Conservation (phyloP, 2,113 vertebrate species). For the Isurus oxyrinchus region DNA sequence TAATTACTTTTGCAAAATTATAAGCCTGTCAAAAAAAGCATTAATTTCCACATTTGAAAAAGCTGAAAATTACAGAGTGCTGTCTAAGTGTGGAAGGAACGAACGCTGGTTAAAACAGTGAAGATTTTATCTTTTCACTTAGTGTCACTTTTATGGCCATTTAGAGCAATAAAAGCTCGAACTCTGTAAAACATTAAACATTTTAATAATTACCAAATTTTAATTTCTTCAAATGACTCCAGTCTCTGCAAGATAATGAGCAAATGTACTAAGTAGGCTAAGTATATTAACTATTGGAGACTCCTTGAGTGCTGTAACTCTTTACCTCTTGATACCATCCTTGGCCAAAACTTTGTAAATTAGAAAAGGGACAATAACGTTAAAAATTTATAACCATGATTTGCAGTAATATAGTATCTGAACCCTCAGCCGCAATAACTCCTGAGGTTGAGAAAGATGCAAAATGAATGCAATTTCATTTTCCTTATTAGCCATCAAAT, state of each 20-base stretch:
- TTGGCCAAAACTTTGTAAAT: not conserved
- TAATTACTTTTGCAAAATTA: constrained; percentile 17
- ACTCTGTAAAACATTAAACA: constrained; percentile 4
- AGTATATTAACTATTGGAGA: not conserved
- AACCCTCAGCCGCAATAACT: no score
- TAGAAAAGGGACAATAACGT: not conserved
- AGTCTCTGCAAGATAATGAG: constrained; percentile 1
- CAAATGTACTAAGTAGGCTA: not conserved
- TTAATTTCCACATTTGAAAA: not conserved
- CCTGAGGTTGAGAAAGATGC: no score
- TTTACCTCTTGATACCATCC: not conserved
- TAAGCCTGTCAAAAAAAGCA: constrained; percentile 13
- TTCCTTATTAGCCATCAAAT: no score
- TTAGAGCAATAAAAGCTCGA: not conserved
- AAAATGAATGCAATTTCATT: no score
- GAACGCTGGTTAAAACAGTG: not conserved
- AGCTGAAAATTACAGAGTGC: not conserved
- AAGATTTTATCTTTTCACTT: constrained; percentile 3
- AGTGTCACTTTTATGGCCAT: not conserved
- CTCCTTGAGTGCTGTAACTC: not conserved
- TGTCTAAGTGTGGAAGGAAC: not conserved
- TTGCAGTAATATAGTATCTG: not conserved
- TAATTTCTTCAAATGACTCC: not conserved
- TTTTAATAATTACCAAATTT: not conserved
- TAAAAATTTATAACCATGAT: no score